Conservation (phyloP, 2,113 vertebrate genomes). For the Condylura cristata region DNA sequence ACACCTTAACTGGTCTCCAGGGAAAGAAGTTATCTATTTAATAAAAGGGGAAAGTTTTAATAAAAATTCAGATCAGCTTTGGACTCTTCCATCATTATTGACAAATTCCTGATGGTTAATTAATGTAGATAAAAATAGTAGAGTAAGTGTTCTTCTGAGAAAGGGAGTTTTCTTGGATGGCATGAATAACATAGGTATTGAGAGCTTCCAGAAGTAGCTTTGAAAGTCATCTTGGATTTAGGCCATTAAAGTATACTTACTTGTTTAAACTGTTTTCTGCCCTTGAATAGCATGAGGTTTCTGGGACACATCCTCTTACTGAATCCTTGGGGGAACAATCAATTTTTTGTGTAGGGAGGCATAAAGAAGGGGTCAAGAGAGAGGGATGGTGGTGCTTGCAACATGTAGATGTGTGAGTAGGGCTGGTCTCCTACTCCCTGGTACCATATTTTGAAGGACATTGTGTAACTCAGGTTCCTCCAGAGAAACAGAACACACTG, state of each 20-base stretch:
- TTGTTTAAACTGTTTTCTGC: background rate
- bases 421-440: background rate
- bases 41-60: slow-evolving; percentile 36
- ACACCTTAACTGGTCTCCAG: background rate
- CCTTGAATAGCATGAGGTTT: background rate
- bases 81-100: background rate
- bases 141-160: background rate
- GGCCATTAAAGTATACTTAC: background rate
- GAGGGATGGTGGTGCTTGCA: rapidly evolving
- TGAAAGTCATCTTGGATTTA: background rate
- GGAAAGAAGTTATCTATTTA: slow-evolving; percentile 40
- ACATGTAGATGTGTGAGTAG: background rate
- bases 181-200: background rate
- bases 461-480: background rate
- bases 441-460: background rate
- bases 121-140: background rate
- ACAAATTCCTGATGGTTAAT: background rate
- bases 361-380: background rate
- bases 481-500: background rate
- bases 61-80: background rate
- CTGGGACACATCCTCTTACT: background rate
- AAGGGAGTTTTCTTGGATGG: no score
- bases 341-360: background rate
- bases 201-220: background rate
- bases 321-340: background rate